Evolutionary conservation across 2,888 invertebrate species (phyloP).

Genomic region (Mythimna lalbum): DNA sequence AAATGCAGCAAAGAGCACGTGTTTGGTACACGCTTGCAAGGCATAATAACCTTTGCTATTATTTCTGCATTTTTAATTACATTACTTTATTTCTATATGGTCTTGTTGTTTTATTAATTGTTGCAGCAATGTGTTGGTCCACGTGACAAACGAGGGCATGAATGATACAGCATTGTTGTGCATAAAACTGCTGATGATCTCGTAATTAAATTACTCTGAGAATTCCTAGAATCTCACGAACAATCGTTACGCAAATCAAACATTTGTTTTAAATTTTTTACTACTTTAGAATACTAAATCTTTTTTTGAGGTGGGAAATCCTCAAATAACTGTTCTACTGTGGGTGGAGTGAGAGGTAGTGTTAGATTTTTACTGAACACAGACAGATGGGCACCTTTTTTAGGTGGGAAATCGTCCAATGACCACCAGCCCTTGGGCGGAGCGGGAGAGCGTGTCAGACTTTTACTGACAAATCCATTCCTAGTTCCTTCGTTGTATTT

Average conservation of each 20-base stretch:
- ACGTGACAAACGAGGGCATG: slow-evolving; percentile 43
- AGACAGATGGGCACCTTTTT: too few species aligned
- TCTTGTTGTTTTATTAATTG: slow-evolving; percentile 56
- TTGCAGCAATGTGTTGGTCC: slow-evolving; percentile 35
- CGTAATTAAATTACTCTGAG: slow-evolving; percentile 6
- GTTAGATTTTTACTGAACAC: too few species aligned
- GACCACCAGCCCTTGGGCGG: too few species aligned
- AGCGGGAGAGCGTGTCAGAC: too few species aligned
- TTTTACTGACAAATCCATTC: too few species aligned
- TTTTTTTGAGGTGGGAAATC: too few species aligned
- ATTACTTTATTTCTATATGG: slow-evolving; percentile 54
- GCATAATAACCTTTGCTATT: slow-evolving; percentile 42
- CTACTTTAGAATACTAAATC: background rate
- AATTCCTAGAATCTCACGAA: slow-evolving; percentile 3
- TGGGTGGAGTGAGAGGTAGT: too few species aligned
- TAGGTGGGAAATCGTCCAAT: too few species aligned
- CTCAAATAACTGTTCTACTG: too few species aligned
- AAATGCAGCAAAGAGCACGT: slow-evolving; percentile 60
- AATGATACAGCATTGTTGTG: slow-evolving; percentile 28
- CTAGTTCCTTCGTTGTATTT: too few species aligned
- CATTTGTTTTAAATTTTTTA: background rate
- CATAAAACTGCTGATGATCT: slow-evolving; percentile 8
- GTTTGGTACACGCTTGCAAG: slow-evolving; percentile 47
- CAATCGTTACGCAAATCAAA: background rate
- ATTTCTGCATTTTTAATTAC: slow-evolving; percentile 54